Conservation (phyloP, 2,888 invertebrate species). For the Spatulosminthurus flaviceps region DNA sequence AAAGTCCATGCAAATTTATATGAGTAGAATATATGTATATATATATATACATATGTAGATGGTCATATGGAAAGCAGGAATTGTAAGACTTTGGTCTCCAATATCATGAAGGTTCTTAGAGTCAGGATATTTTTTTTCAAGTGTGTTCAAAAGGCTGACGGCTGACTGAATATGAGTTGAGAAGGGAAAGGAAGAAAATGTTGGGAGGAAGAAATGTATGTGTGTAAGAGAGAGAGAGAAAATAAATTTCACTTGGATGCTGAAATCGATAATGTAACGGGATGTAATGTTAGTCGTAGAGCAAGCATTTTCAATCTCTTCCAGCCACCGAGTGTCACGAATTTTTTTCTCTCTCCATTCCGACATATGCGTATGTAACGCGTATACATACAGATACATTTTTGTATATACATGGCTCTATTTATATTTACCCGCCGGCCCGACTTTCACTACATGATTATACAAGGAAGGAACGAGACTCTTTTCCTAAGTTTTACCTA, state of each 20-base stretch:
- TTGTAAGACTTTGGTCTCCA: too few relatives aligned
- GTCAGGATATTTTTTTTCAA: neutral
- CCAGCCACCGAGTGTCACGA: conserved; percentile 56
- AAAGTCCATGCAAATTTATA: too few relatives aligned
- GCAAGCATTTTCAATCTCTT: conserved; percentile 59
- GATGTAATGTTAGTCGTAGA: conserved; percentile 51
- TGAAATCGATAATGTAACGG: conserved; percentile 25
- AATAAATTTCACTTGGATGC: conserved; percentile 49
- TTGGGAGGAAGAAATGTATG: neutral
- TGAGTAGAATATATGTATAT: too few relatives aligned
- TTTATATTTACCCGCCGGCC: neutral
- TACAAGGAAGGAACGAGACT: too few relatives aligned
- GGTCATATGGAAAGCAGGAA: too few relatives aligned
- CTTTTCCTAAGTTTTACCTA: too few relatives aligned
- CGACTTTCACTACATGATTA: neutral
- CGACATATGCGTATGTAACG: neutral
- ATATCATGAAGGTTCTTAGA: too few relatives aligned
- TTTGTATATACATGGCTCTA: conserved; percentile 38
- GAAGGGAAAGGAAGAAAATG: too few relatives aligned
- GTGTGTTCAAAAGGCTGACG: neutral
- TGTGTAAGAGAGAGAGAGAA: neutral
- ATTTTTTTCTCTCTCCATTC: conserved; percentile 33
- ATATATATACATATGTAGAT: too few relatives aligned
- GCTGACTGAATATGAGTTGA: neutral
- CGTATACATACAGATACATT: conserved; percentile 28